A percentile compares a stretch with the other conserved stretches of the same genome.
phyloP scores from a whole-genome alignment of 37 sponge, comb jelly and placozoan genomes.

The Oscarella lobularis region DNA sequence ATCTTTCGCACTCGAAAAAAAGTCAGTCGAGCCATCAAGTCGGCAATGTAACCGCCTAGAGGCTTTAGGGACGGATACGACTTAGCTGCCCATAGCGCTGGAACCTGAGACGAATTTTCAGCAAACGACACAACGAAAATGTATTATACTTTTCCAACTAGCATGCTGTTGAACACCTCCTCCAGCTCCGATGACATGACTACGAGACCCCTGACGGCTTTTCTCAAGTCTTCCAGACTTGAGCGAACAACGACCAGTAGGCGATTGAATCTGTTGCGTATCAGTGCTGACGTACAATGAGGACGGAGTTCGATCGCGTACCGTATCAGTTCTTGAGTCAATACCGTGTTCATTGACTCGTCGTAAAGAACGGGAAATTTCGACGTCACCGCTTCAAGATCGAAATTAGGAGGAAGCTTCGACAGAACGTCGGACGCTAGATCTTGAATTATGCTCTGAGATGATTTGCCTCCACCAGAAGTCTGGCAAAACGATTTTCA shows the following conservation, averaged over 20 bases:
- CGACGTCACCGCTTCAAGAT: constrained; percentile 15
- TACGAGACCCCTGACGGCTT: constrained; percentile 37
- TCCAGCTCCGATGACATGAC: constrained; percentile 35
- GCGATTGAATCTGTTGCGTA: constrained; percentile 23
- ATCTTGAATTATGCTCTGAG: constrained; percentile 13
- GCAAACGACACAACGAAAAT: not conserved
- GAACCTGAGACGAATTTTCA: not conserved
- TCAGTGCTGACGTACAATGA: not conserved
- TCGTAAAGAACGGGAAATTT: constrained; percentile 34
- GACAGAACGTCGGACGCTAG: constrained; percentile 12
- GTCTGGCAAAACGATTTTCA: not conserved
- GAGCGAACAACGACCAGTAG: constrained; percentile 10
- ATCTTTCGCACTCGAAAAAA: constrained; percentile 13
- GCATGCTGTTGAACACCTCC: constrained; percentile 19
- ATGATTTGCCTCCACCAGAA: constrained; percentile 5
- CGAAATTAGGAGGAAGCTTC: constrained; percentile 26
- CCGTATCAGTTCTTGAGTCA: constrained; percentile 25
- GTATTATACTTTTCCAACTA: constrained; percentile 28
- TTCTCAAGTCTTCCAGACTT: constrained; percentile 20
- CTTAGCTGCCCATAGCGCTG: constrained; percentile 15
- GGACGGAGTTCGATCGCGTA: not conserved
- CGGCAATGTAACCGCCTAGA: constrained; percentile 15
- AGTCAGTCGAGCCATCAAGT: constrained; percentile 11
- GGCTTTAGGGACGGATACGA: constrained; percentile 42
- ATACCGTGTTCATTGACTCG: constrained; percentile 40